Evolutionary conservation across 1,140 invertebrate genomes (phyloP).

Genomic region (Trichonephila clavipes): DNA sequence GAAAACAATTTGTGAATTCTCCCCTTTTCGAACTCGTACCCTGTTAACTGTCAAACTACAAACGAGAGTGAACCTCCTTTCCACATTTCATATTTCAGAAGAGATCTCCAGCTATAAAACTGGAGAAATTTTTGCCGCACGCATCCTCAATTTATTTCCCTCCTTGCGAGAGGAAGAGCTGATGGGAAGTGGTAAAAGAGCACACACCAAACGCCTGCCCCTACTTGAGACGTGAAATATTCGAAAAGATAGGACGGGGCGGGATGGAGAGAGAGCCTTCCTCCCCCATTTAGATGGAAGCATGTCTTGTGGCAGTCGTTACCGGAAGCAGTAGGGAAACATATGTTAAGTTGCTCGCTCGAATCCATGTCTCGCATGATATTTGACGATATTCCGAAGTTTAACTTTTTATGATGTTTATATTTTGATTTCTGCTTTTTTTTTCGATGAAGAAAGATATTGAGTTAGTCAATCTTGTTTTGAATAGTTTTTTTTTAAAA

Average conservation of each 20-base stretch:
- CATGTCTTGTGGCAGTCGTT: neutral
- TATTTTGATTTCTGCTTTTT: neutral
- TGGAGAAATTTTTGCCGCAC: constrained; percentile 30
- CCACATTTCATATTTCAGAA: constrained; percentile 31
- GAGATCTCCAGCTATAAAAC: constrained; percentile 6
- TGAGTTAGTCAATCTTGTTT: neutral
- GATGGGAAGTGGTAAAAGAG: constrained; percentile 34
- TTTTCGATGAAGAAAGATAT: neutral
- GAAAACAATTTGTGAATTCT: neutral
- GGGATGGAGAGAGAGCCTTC: neutral
- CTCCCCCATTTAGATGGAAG: neutral
- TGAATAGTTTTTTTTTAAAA: no score
- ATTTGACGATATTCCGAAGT: neutral
- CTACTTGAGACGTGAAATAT: constrained; percentile 62
- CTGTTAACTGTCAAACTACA: constrained; percentile 3
- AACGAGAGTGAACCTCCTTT: neutral
- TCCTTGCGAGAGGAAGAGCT: neutral
- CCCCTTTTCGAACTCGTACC: neutral
- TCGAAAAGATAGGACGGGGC: neutral
- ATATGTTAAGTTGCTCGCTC: constrained; percentile 12
- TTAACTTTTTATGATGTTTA: constrained; percentile 38
- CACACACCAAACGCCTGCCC: constrained; percentile 15
- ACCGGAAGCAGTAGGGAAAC: neutral
- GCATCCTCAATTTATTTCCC: constrained; percentile 47
- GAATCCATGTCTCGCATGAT: neutral